These are phyloP conservation scores for Drosophila eohydei DNA, from an alignment of 2,888 invertebrate genomes.

Conservation along the genomic window DNA sequence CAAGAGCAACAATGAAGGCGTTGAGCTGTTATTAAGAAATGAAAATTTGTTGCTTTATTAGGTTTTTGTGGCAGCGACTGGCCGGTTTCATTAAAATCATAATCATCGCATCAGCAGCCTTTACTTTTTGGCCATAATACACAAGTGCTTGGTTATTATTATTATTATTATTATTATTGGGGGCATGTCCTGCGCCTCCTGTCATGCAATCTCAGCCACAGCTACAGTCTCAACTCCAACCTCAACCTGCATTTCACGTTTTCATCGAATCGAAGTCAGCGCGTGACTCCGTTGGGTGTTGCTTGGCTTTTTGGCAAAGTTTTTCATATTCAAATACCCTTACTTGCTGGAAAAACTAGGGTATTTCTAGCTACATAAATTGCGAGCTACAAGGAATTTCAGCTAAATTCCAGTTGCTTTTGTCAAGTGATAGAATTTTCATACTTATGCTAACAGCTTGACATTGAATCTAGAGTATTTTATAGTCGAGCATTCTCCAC, in stretches of 20 bases:
- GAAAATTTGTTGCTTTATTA: constrained; percentile 81
- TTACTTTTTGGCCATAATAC: constrained; percentile 50
- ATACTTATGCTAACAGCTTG: not conserved
- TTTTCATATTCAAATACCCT: constrained; percentile 45
- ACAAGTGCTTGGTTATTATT: constrained; percentile 50
- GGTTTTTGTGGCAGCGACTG: constrained; percentile 34
- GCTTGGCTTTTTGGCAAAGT: constrained; percentile 35
- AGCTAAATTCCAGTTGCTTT: not conserved
- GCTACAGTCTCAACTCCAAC: constrained; percentile 10
- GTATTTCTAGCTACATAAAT: not conserved
- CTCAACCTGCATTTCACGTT: constrained; percentile 53
- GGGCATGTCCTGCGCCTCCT: constrained; percentile 58
- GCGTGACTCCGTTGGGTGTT: constrained; percentile 50
- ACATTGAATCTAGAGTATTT: constrained; percentile 2
- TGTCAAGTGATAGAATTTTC: not conserved
- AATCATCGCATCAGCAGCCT: constrained; percentile 55
- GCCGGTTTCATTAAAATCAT: constrained; percentile 49
- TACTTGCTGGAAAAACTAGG: not conserved
- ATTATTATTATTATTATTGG: constrained; percentile 39
- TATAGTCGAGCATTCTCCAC: not conserved
- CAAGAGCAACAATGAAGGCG: constrained; percentile 18
- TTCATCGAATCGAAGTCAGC: constrained; percentile 49
- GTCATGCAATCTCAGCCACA: constrained; percentile 42
- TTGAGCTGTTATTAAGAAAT: constrained; percentile 72
- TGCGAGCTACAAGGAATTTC: too few relatives aligned